Conservation (phyloP, 2,113 vertebrate species). For the Mesitornis unicolor region DNA sequence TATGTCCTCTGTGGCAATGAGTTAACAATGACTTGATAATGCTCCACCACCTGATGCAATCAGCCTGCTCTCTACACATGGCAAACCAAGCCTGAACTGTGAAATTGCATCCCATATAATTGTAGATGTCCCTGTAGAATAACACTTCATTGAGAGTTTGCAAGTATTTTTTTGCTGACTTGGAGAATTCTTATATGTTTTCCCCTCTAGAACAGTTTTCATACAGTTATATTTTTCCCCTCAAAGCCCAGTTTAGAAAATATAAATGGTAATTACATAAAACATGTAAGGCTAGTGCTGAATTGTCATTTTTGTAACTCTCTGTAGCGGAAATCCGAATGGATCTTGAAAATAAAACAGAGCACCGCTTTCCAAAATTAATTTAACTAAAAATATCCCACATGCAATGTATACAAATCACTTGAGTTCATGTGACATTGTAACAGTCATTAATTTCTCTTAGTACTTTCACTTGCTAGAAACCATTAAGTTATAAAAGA, state of each 20-base stretch:
- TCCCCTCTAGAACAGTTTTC: neutral
- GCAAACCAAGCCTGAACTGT: constrained; percentile 34
- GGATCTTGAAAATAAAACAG: neutral
- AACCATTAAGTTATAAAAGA: neutral
- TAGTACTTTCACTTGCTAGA: neutral
- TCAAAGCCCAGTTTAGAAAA: neutral
- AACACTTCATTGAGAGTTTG: constrained; percentile 32
- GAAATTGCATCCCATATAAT: constrained; percentile 41
- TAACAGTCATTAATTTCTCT: neutral
- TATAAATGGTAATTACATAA: constrained; percentile 6
- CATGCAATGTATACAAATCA: neutral
- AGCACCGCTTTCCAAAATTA: neutral
- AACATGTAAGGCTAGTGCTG: neutral
- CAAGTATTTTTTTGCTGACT: constrained; percentile 46
- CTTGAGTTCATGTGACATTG: neutral
- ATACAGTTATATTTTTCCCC: neutral
- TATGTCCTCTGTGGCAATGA: constrained; percentile 7
- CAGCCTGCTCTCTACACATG: constrained; percentile 14
- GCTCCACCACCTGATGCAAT: constrained; percentile 24
- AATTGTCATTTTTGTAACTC: neutral
- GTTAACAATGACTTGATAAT: constrained; percentile 44
- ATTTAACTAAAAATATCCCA: neutral
- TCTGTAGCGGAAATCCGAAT: neutral
- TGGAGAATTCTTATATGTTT: constrained; percentile 12
- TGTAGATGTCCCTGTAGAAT: constrained; percentile 21